phyloP scores from a whole-genome alignment of 2,888 invertebrate species.

The Nemotelus pantherinus region DNA sequence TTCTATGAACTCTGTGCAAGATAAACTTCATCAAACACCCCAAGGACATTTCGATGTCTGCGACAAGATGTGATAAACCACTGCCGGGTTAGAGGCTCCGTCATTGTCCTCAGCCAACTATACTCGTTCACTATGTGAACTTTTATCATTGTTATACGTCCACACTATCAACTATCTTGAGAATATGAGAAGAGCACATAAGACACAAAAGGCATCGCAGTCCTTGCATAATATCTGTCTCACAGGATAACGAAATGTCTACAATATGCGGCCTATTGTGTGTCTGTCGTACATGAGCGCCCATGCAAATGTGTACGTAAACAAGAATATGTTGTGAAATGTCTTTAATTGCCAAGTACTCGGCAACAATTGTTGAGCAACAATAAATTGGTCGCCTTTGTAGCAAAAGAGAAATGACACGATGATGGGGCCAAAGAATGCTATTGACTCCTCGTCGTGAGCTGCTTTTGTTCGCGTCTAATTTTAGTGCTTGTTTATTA shows the following conservation, averaged over 20 bases:
- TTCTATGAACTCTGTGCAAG: constrained; percentile 1
- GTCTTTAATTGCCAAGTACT: constrained; percentile 8
- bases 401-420: not conserved
- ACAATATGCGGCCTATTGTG: not conserved
- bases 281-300: not conserved
- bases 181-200: constrained; percentile 8
- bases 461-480: not conserved
- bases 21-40: constrained; percentile 18
- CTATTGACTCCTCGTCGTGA: not conserved
- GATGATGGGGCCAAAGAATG: not conserved
- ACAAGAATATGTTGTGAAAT: not conserved
- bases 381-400: not conserved
- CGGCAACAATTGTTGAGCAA: not conserved
- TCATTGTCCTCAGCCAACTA: not conserved
- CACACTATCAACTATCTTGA: not conserved
- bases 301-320: not conserved
- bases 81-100: not conserved
- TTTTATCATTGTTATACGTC: not conserved
- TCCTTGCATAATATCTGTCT: not conserved
- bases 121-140: constrained; percentile 5
- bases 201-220: constrained; percentile 6
- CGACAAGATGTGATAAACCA: constrained; percentile 15
- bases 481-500: not conserved
- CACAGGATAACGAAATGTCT: constrained; percentile 14
- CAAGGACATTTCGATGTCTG: constrained; percentile 20